A percentile compares a stretch with the other conserved stretches of the same genome.
Conservation (phyloP, 2,888 invertebrate genomes). For the Chouioia cunea region DNA sequence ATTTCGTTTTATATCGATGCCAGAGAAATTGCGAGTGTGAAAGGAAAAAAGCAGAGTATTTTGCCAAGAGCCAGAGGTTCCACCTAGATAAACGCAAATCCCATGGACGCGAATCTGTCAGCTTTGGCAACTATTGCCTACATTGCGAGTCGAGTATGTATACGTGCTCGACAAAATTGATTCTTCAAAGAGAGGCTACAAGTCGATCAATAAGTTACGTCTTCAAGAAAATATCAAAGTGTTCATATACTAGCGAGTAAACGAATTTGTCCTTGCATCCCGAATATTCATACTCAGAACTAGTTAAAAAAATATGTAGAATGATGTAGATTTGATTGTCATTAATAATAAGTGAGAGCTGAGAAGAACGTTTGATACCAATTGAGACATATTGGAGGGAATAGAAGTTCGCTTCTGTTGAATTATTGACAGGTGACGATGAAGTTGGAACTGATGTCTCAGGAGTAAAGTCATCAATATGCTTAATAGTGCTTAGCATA, state of each 20-base stretch:
- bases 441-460: constrained; percentile 20
- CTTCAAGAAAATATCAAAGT: too few species aligned
- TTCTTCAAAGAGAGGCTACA: constrained; percentile 2
- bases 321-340: too few species aligned
- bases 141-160: constrained; percentile 24
- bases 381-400: too few species aligned
- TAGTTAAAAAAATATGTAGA: too few species aligned
- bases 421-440: constrained; percentile 40
- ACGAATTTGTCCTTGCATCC: too few species aligned
- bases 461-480: constrained; percentile 38
- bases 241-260: too few species aligned
- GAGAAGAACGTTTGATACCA: too few species aligned
- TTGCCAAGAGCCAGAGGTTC: constrained; percentile 46
- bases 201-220: too few species aligned
- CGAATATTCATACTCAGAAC: too few species aligned
- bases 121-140: constrained; percentile 42
- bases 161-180: constrained; percentile 13
- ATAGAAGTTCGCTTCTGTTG: constrained; percentile 12
- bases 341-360: too few species aligned
- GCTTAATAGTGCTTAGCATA: constrained; percentile 51
- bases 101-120: constrained; percentile 50
- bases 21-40: constrained; percentile 9
- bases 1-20: constrained; percentile 10
- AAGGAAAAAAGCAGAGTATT: constrained; percentile 34
- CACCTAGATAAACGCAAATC: constrained; percentile 53